Percentiles rank a stretch among this genome's conserved stretches.
phyloP scores from a whole-genome alignment of 2,113 vertebrate species.

The Syrmaticus mikado region DNA sequence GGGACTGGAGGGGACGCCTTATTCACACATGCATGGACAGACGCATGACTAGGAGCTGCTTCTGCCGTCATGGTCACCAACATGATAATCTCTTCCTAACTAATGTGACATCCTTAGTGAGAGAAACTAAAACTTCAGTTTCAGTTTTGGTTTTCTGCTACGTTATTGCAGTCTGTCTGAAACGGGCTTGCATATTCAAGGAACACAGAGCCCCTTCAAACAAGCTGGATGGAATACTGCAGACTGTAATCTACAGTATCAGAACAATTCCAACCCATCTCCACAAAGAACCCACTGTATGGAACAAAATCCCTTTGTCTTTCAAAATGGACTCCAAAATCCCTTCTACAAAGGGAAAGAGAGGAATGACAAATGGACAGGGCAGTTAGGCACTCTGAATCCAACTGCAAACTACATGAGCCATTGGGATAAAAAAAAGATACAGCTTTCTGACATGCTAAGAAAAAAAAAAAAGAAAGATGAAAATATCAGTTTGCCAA shows the following conservation, averaged over 20 bases:
- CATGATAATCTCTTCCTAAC: neutral
- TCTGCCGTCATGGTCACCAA: accelerated
- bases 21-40: accelerated
- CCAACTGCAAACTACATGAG: neutral
- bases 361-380: neutral
- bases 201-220: neutral
- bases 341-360: neutral
- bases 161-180: neutral
- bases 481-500: neutral
- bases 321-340: neutral
- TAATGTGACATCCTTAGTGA: neutral
- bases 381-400: neutral
- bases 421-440: neutral
- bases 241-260: neutral
- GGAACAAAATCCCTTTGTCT: conserved; percentile 51
- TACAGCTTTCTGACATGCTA: neutral
- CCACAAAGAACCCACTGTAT: conserved; percentile 35
- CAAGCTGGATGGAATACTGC: neutral
- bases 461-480: neutral
- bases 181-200: accelerated
- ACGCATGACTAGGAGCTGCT: neutral
- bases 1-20: neutral
- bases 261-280: conserved; percentile 21
- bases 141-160: neutral
- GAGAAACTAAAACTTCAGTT: neutral